Percentiles rank a stretch among this genome's conserved stretches.
Evolutionary conservation across 2,113 vertebrate genomes (phyloP).

Genomic region (Pogonocichla stellata): DNA sequence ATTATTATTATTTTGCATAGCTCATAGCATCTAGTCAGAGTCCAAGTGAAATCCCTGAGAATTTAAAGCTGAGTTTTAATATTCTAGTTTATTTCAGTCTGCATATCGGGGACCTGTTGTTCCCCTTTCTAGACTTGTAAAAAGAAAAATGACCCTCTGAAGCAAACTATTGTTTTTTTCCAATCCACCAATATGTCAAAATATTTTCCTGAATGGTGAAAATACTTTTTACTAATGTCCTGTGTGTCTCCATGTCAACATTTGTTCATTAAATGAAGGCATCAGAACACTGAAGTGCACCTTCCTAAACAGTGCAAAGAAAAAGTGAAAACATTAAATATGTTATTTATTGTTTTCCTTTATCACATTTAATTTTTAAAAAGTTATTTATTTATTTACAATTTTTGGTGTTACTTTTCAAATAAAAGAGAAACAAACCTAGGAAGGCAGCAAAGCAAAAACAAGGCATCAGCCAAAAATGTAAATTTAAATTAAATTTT

Average conservation of each 20-base stretch:
- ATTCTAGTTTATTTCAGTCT: background rate
- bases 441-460: background rate
- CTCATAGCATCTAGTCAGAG: background rate
- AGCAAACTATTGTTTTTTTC: background rate
- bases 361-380: background rate
- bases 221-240: background rate
- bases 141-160: background rate
- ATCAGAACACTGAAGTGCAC: background rate
- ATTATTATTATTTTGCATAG: background rate
- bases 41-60: background rate
- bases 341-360: background rate
- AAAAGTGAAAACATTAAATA: background rate
- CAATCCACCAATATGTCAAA: background rate
- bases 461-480: background rate
- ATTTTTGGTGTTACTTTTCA: background rate
- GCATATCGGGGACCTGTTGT: fast-evolving
- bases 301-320: background rate
- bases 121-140: background rate
- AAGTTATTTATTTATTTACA: background rate
- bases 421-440: background rate
- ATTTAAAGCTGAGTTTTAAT: background rate
- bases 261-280: background rate
- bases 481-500: background rate
- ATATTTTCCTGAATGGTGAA: background rate
- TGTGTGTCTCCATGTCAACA: background rate